A percentile compares a stretch with the other conserved stretches of the same genome.
Evolutionary conservation across 2,113 vertebrate genomes (phyloP).

Genomic region (Rhagologus leucostigma): DNA sequence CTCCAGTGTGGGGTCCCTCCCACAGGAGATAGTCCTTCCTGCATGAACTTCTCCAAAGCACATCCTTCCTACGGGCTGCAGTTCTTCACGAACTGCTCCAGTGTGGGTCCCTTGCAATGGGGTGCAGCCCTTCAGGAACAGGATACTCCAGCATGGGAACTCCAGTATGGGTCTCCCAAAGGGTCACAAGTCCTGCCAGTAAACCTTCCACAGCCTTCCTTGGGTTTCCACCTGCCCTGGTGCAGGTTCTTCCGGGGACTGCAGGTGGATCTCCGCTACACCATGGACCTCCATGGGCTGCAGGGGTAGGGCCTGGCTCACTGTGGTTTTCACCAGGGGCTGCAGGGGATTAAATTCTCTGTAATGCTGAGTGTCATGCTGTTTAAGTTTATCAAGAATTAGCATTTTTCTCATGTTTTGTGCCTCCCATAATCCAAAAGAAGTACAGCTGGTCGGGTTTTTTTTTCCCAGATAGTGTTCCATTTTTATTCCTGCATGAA

Average conservation of each 20-base stretch:
- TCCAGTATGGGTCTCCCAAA: background rate
- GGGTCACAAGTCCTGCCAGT: background rate
- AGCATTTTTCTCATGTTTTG: background rate
- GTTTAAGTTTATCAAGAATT: background rate
- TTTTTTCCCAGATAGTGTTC: background rate
- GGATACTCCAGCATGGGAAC: background rate
- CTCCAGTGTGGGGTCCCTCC: background rate
- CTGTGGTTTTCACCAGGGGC: background rate
- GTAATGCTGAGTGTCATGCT: background rate
- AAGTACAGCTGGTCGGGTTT: background rate
- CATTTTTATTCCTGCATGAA: background rate
- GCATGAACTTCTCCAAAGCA: background rate
- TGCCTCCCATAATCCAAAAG: background rate
- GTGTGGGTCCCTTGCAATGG: background rate
- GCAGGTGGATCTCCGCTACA: background rate
- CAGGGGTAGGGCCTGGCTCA: background rate
- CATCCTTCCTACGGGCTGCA: accelerated
- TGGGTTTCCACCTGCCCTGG: background rate
- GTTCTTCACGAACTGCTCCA: background rate
- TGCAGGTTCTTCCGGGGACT: background rate
- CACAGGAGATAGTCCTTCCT: background rate
- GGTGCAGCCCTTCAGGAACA: background rate
- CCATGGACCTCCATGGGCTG: background rate
- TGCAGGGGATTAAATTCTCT: background rate
- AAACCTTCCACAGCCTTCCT: background rate